Percentiles rank a stretch among this genome's conserved stretches.
Evolutionary conservation across 2,797 vertebrate genomes (phyloP).

Genomic region (Florisuga fusca): DNA sequence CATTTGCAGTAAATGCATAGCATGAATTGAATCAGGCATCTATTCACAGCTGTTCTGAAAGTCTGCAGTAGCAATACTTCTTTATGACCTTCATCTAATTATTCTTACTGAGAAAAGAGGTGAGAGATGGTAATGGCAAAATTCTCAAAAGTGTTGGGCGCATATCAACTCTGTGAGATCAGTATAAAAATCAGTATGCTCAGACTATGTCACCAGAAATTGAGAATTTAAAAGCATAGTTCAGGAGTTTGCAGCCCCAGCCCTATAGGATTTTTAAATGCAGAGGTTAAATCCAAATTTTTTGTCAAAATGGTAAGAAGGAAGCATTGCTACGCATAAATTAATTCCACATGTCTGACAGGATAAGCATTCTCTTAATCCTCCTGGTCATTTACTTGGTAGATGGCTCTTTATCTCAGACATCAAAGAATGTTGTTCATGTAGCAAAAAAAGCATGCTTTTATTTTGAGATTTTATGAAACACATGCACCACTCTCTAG

Average conservation of each 20-base stretch:
- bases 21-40: background rate
- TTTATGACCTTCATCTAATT: background rate
- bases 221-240: background rate
- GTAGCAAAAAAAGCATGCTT: background rate
- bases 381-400: background rate
- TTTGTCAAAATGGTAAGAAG: background rate
- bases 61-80: background rate
- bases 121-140: background rate
- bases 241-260: background rate
- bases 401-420: background rate
- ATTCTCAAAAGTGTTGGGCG: background rate
- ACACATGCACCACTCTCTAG: background rate
- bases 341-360: background rate
- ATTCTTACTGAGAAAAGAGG: background rate
- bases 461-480: constrained; percentile 15
- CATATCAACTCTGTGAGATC: background rate
- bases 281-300: background rate
- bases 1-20: background rate
- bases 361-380: background rate
- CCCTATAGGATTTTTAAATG: background rate
- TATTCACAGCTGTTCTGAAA: background rate
- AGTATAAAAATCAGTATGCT: background rate
- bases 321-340: background rate
- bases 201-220: background rate
- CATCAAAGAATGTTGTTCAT: background rate